phyloP scores from a whole-genome alignment of 2,888 invertebrate species.

The Phrixothrix hirtus region DNA sequence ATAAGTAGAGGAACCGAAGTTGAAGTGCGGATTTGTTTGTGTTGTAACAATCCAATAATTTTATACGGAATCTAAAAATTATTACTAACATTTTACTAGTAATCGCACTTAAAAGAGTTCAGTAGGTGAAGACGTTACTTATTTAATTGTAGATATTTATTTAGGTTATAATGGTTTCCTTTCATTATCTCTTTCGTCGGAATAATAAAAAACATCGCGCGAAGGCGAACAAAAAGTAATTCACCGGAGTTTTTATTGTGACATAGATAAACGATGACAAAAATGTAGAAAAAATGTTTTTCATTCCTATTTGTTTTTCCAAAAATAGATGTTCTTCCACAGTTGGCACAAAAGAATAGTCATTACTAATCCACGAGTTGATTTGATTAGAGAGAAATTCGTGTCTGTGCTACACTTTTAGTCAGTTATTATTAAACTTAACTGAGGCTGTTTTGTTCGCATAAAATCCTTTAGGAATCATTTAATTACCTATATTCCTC shows the following conservation, averaged over 20 bases:
- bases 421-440: not conserved
- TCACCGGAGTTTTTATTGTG: not conserved
- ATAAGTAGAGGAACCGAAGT: too few relatives aligned
- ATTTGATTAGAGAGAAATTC: conserved; percentile 18
- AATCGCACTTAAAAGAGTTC: too few relatives aligned
- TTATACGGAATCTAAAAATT: too few relatives aligned
- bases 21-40: too few relatives aligned
- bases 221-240: not conserved
- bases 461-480: not conserved
- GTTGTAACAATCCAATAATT: too few relatives aligned
- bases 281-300: conserved; percentile 1
- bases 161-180: too few relatives aligned
- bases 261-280: not conserved
- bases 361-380: conserved; percentile 12
- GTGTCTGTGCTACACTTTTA: conserved; percentile 2
- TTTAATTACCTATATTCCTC: not conserved
- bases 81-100: too few relatives aligned
- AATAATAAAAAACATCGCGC: not conserved
- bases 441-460: not conserved
- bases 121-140: too few relatives aligned
- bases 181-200: not conserved
- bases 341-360: conserved; percentile 9
- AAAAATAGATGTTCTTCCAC: conserved; percentile 7
- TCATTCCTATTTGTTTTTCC: conserved; percentile 10
- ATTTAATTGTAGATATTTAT: too few relatives aligned